Evolutionary conservation across 30 jellyfish, hydroid and myxozoan species (phyloP).

Genomic region (Sanderia malayensis): DNA sequence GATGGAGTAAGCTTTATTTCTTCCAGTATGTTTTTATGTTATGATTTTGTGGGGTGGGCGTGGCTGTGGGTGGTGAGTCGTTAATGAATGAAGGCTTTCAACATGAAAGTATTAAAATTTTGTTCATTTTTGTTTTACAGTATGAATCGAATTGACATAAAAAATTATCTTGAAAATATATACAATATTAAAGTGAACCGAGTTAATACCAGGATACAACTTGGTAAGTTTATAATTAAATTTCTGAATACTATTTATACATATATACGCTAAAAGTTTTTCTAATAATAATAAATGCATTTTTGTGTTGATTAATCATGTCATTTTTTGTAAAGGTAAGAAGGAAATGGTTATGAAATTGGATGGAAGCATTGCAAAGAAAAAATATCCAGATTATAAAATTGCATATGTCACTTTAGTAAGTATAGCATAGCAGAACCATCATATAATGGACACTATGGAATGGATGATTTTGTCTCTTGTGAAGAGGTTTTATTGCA

Average conservation of each 20-base stretch:
- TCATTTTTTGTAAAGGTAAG: constrained; percentile 20
- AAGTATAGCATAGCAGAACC: no score
- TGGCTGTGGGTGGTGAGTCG: no score
- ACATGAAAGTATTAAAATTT: no score
- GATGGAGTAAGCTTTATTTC: constrained; percentile 84
- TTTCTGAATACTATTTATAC: no score
- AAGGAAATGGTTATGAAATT: constrained; percentile 29
- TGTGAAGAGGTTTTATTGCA: no score
- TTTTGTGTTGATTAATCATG: not conserved
- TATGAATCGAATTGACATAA: constrained; percentile 75
- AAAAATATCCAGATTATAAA: constrained; percentile 67
- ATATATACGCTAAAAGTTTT: no score
- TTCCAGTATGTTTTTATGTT: no score
- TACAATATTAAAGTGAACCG: constrained; percentile 73
- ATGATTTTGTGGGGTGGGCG: no score
- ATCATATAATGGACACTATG: no score
- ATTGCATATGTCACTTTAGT: constrained; percentile 81
- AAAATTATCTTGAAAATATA: constrained; percentile 74
- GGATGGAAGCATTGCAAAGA: constrained; percentile 55
- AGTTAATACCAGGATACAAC: constrained; percentile 74
- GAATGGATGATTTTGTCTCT: no score
- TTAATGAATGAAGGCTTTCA: no score
- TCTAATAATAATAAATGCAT: not conserved
- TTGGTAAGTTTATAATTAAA: constrained; percentile 62
- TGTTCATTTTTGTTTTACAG: constrained; percentile 49